Conservation (phyloP, 2,888 invertebrate species). For the Gibbula magus region DNA sequence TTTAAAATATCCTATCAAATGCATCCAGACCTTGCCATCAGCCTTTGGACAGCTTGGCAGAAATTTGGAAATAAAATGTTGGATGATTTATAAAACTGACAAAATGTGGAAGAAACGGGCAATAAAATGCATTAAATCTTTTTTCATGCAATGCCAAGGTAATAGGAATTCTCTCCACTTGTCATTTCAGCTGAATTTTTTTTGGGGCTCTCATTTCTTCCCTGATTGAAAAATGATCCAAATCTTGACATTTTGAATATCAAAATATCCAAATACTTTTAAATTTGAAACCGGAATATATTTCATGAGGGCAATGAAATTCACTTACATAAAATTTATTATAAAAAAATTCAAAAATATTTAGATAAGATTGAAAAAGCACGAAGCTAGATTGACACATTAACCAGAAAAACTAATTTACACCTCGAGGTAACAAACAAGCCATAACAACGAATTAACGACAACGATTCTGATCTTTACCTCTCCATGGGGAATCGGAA, state of each 20-base stretch:
- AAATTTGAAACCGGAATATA: not conserved
- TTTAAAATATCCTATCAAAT: not conserved
- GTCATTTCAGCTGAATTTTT: no score
- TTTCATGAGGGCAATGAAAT: not conserved
- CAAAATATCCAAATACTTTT: not conserved
- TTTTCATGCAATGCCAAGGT: not conserved
- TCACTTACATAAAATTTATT: not conserved
- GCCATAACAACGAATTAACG: not conserved
- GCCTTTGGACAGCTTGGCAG: not conserved
- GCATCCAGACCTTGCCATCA: not conserved
- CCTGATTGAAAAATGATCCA: not conserved
- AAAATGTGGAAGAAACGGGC: not conserved
- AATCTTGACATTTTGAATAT: not conserved
- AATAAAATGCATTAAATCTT: conserved; percentile 5
- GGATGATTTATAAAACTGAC: conserved; percentile 3
- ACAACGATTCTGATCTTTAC: not conserved
- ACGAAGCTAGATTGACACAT: not conserved
- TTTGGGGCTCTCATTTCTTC: no score
- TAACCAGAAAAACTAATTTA: not conserved
- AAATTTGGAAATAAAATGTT: not conserved
- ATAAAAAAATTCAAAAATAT: not conserved
- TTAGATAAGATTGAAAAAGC: not conserved
- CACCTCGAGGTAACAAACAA: not conserved
- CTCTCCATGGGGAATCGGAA: not conserved
- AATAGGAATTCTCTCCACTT: no score